Conservation (phyloP, 2,888 invertebrate genomes). For the Sinodicranocentrus sp. region DNA sequence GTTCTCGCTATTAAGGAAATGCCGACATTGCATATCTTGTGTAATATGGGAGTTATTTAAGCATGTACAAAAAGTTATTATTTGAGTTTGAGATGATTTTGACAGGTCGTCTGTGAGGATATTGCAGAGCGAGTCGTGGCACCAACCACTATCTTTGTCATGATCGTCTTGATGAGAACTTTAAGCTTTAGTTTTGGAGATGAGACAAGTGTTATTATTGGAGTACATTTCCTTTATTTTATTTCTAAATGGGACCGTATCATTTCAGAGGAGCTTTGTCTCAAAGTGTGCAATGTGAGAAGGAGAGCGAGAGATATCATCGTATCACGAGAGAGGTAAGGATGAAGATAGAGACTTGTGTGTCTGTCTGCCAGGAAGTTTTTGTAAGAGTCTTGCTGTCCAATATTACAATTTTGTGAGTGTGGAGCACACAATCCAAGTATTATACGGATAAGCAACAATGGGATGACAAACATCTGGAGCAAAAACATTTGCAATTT, state of each 20-base stretch:
- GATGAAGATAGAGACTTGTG: too few species aligned
- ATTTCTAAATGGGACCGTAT: not conserved
- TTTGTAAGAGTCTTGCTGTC: not conserved
- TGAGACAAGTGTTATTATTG: constrained; percentile 25
- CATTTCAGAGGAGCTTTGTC: too few species aligned
- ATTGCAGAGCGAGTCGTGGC: not conserved
- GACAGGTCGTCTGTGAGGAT: too few species aligned
- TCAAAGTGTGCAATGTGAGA: too few species aligned
- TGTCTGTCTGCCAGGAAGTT: too few species aligned
- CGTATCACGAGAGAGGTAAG: too few species aligned
- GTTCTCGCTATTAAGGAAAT: too few species aligned
- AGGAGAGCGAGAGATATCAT: too few species aligned
- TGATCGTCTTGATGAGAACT: constrained; percentile 17
- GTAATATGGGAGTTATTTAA: too few species aligned
- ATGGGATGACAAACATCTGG: constrained; percentile 72
- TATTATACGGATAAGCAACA: constrained; percentile 63
- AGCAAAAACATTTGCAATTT: constrained; percentile 71
- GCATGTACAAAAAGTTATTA: too few species aligned
- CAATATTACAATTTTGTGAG: not conserved
- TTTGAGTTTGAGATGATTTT: too few species aligned
- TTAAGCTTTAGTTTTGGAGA: constrained; percentile 3
- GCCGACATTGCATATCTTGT: too few species aligned
- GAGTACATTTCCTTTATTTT: constrained; percentile 32
- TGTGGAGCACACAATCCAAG: not conserved
- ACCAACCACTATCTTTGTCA: not conserved